Evolutionary conservation across 2,888 invertebrate species (phyloP).

Genomic region (Drosophila parthenogenetica): DNA sequence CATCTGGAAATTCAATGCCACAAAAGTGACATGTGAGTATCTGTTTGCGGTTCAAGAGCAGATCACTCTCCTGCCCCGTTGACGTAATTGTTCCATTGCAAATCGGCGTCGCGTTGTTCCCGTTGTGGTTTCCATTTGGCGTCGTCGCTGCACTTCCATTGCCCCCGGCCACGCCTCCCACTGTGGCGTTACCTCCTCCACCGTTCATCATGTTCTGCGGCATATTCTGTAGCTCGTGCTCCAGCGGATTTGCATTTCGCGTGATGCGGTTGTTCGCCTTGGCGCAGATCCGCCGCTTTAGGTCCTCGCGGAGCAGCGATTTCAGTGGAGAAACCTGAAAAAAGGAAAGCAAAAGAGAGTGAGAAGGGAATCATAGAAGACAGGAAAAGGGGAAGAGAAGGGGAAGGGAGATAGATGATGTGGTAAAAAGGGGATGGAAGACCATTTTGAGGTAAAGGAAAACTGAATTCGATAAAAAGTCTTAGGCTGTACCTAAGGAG

Average conservation of each 20-base stretch:
- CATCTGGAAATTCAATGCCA: constrained; percentile 97
- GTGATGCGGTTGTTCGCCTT: constrained; percentile 87
- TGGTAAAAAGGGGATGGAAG: too few relatives aligned
- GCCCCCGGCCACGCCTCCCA: constrained; percentile 21
- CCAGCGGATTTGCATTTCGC: constrained; percentile 81
- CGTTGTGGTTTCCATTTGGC: constrained; percentile 11
- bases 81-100: constrained; percentile 90
- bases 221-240: constrained; percentile 72
- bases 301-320: constrained; percentile 92
- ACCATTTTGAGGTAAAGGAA: too few relatives aligned
- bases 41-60: constrained; percentile 85
- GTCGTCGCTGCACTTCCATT: neutral
- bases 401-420: neutral
- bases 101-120: constrained; percentile 84
- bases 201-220: constrained; percentile 64
- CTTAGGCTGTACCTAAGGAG: too few relatives aligned
- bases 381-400: too few relatives aligned
- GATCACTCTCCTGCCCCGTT: constrained; percentile 87
- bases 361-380: neutral
- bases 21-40: constrained; percentile 94
- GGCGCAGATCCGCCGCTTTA: constrained; percentile 92
- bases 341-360: neutral
- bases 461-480: too few relatives aligned
- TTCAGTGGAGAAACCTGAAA: constrained; percentile 91
- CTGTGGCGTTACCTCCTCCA: constrained; percentile 37